phyloP scores from a whole-genome alignment of 2,888 invertebrate genomes.

The Azorinus chamasolen region DNA sequence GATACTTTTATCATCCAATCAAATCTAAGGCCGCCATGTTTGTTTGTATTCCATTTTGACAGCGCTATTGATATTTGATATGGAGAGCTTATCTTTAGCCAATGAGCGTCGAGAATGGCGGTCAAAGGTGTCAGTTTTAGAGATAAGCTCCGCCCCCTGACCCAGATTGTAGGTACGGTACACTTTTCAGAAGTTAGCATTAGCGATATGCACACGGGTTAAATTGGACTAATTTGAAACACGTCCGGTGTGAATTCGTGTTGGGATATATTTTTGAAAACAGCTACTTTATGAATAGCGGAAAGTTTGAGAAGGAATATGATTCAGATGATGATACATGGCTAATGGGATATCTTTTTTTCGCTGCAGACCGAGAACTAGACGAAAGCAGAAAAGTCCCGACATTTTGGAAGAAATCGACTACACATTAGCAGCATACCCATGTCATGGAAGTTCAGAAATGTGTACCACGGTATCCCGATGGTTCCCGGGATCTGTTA shows the following conservation, averaged over 20 bases:
- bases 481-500: conserved; percentile 33
- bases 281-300: conserved; percentile 7
- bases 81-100: conserved; percentile 64
- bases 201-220: conserved; percentile 6
- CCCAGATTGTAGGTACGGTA: conserved; percentile 56
- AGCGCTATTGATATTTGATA: conserved; percentile 74
- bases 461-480: conserved; percentile 47
- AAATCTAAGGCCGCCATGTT: conserved; percentile 64
- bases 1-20: conserved; percentile 68
- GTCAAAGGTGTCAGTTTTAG: conserved; percentile 66
- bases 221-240: conserved; percentile 53
- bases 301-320: conserved; percentile 9
- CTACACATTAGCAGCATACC: conserved; percentile 28
- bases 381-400: conserved; percentile 48
- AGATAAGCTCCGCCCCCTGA: conserved; percentile 72
- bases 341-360: conserved; percentile 65
- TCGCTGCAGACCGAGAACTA: conserved; percentile 49
- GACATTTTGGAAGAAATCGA: conserved; percentile 60
- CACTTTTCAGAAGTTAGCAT: conserved; percentile 28
- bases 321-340: conserved; percentile 63
- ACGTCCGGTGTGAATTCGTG: background rate
- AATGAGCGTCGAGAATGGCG: conserved; percentile 62
- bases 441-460: conserved; percentile 60
- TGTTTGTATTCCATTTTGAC: conserved; percentile 70
- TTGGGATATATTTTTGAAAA: background rate